Conservation (phyloP, 1,140 invertebrate genomes). For the Stenopsyche tienmushanensis region DNA sequence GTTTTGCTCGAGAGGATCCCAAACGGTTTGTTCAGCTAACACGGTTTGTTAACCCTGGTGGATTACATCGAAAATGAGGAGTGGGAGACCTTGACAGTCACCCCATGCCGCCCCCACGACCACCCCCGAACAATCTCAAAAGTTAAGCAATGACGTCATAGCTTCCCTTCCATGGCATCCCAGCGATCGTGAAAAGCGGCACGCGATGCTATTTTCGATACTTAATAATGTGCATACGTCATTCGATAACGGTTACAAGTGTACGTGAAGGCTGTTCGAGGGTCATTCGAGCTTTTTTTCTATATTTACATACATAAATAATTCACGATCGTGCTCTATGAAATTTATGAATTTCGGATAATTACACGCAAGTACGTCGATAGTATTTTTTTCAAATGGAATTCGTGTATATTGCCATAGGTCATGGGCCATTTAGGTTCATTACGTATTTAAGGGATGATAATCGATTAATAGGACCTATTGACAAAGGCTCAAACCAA, state of each 20-base stretch:
- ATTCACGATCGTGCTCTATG: too few species aligned
- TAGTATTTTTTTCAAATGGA: too few species aligned
- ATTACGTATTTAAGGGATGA: too few species aligned
- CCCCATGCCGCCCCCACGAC: constrained; percentile 21
- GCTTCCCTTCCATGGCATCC: neutral
- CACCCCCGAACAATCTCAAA: constrained; percentile 26
- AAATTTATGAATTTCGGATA: too few species aligned
- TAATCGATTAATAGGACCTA: too few species aligned
- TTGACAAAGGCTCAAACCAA: too few species aligned
- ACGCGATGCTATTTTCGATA: neutral
- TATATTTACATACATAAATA: neutral
- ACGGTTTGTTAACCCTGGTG: constrained; percentile 2
- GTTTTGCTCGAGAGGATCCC: neutral
- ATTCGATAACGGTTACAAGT: neutral
- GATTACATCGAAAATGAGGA: constrained; percentile 11
- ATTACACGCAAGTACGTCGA: too few species aligned
- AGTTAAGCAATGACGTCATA: constrained; percentile 42
- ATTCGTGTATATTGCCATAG: too few species aligned
- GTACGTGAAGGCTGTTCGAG: neutral
- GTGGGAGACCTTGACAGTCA: constrained; percentile 19
- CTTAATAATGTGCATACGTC: constrained; percentile 1
- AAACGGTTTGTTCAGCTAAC: neutral
- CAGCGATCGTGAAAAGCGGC: constrained; percentile 1
- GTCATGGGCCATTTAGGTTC: too few species aligned
- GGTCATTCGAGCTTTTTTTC: neutral